Evolutionary conservation across 2,113 vertebrate species (phyloP), one percentile per base, ranked within the genome.

Genomic region (Chaenogobius annularis): DNA sequence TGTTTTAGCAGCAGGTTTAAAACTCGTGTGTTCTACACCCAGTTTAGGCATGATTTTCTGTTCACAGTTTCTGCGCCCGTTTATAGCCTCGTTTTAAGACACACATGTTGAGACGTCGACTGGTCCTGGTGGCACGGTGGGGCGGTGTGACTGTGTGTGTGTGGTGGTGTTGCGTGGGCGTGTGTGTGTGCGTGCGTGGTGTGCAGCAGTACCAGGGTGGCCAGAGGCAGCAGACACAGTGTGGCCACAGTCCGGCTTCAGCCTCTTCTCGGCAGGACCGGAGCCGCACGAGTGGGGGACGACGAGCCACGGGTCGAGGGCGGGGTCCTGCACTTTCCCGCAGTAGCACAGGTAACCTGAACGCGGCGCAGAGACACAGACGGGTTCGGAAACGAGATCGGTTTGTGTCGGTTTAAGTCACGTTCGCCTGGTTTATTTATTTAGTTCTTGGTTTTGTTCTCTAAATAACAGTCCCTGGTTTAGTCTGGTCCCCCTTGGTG

Each of bases 231-330:
- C 80, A 99, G 91, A 80, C 98, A 99, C 74, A n/a, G 91, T 94
- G 89, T 99, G 98, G 66, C 97, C 97, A 92, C 98, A 99, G 66
- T 91, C 19, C 50, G 97, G 97, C 72, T 90, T 96, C 82, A 97
- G 94, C 48, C 94, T 92, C 69, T 89, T 94, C 84, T 97, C 95
- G n/a, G 87, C 98, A 99, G 68, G 98, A n/a, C n/a, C 88, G 72
- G 95, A 94, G 65, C 98, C 98, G n/a, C 98, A 99, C 7, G 98
- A 98, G 88, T 99, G 98, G 85, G 97, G 98, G 43, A 97, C 94
- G 63, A 99, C 94, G 63, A 99, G 91, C 98, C 98, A 99, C 0
- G 97, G 98, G 54, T 99, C 96, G 35, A 95, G 68, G 0, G 92
- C 69, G 31, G 98, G 98, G 75, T 99, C 97, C 88, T 95, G 94